Evolutionary conservation across 2,113 vertebrate genomes (phyloP).

Genomic region (Nyctibius bracteatus): DNA sequence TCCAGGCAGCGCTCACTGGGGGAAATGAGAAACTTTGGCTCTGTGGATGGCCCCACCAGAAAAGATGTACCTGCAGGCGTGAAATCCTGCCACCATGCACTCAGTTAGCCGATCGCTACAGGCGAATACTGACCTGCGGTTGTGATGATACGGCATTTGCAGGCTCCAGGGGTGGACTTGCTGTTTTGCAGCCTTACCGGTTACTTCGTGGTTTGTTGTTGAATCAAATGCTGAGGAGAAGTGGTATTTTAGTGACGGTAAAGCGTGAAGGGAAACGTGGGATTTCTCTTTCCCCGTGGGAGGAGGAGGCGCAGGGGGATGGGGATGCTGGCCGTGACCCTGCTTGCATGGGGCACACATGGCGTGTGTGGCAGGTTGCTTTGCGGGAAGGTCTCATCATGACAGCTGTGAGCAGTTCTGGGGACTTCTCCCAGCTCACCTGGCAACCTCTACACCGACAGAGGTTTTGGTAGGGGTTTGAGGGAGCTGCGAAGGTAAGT

Average conservation of each 20-base stretch:
- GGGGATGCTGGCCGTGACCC: rapidly evolving
- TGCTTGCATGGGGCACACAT: not conserved
- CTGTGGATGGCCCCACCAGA: not conserved
- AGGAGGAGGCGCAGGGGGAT: not conserved
- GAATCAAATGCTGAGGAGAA: not conserved
- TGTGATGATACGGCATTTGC: not conserved
- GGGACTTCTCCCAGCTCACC: not conserved
- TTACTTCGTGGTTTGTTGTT: not conserved
- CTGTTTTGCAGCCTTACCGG: not conserved
- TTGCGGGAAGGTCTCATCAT: not conserved
- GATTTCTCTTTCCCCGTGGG: not conserved
- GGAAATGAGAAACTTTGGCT: not conserved
- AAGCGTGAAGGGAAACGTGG: not conserved
- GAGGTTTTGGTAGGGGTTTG: not conserved
- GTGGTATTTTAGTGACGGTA: not conserved
- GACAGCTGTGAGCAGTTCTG: rapidly evolving
- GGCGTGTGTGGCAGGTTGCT: rapidly evolving
- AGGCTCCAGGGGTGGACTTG: not conserved
- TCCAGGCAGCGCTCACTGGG: not conserved
- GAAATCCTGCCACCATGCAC: rapidly evolving
- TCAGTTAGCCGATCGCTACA: rapidly evolving
- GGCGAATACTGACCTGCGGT: not conserved
- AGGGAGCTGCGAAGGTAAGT: rapidly evolving
- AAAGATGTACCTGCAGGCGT: rapidly evolving
- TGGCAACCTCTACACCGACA: rapidly evolving